Base-by-base conservation (phyloP, 2,888 invertebrate genomes). In the Hesperia comma region DNA sequence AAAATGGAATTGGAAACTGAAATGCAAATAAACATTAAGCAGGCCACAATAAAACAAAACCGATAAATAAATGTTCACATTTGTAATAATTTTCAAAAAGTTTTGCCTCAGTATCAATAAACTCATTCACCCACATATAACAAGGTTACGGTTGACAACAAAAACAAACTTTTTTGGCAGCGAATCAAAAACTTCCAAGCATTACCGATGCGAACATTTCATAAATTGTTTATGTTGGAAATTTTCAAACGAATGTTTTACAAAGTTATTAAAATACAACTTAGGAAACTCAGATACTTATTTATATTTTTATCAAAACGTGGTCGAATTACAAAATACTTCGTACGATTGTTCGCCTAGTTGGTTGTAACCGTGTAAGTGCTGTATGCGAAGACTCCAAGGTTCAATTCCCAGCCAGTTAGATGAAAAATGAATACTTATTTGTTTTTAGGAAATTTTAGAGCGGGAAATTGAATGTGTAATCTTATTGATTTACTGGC, bases 81-180 rank as follows among this genome's bases (percentile, higher is more conserved):
- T 63, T 46, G 63, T 57, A 63, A 51, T 51, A 57, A 63, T 57
- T 63, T 63, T 57, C 49, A 63, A 57, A 63, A 63, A 49, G 49
- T 63, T 57, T 49, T 17, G 26, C 56, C 40, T 51, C 57, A 41
- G 63, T 63, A 63, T 63, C 63, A 63, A 63, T 63, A 63, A 63
- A 63, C 63, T 63, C 63, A 63, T 57, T 63, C 63, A 51, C 63
- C 63, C 63, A 63, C 63, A 63, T 57, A 63, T 63, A 63, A 66
- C 58, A 64, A 64, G 64, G 64, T 72, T 76, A 74, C 68, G 74
- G 77, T 77, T 74, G 74, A 69, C 75, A 74, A 74, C 73, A 74
- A 77, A 76, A 76, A 72, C 68, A 63, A 79, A 81, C 72, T 79
- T 81, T 79, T 76, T 77, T 85, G 85, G 85, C 85, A 77, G 63